phyloP scores from a whole-genome alignment of 2,113 vertebrate genomes.

The Spea multiplicata region DNA sequence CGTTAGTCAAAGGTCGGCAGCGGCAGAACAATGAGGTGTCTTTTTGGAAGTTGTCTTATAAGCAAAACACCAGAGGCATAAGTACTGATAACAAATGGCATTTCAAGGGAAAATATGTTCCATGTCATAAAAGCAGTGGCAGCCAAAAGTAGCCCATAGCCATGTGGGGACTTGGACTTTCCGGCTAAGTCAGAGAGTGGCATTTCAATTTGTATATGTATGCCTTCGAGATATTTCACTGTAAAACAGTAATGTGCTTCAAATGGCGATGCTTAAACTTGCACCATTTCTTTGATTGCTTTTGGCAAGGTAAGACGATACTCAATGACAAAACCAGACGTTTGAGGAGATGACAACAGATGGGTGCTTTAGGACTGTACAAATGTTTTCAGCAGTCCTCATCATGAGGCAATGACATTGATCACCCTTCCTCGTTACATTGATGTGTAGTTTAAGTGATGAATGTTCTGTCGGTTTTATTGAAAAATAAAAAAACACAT shows the following conservation, averaged over 20 bases:
- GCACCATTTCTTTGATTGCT: conserved; percentile 46
- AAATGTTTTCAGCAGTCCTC: conserved; percentile 34
- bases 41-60: conserved; percentile 50
- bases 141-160: conserved; percentile 49
- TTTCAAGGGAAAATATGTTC: conserved; percentile 55
- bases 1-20: conserved; percentile 39
- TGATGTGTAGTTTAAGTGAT: not conserved
- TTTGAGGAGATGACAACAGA: conserved; percentile 43
- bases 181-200: conserved; percentile 55
- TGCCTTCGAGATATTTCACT: conserved; percentile 61
- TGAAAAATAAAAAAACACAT: too few species aligned
- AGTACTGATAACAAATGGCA: conserved; percentile 53
- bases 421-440: conserved; percentile 25
- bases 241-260: conserved; percentile 63
- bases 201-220: conserved; percentile 61
- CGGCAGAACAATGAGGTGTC: conserved; percentile 41
- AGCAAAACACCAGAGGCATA: conserved; percentile 48
- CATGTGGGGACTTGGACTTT: conserved; percentile 52
- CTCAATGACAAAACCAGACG: conserved; percentile 58
- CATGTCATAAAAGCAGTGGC: conserved; percentile 46
- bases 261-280: conserved; percentile 61
- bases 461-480: too few species aligned
- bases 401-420: conserved; percentile 45
- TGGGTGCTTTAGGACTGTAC: conserved; percentile 27
- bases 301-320: conserved; percentile 57